These are phyloP conservation scores for Ladona fulva DNA, from an alignment of 1,140 invertebrate species.

Conservation along the genomic window DNA sequence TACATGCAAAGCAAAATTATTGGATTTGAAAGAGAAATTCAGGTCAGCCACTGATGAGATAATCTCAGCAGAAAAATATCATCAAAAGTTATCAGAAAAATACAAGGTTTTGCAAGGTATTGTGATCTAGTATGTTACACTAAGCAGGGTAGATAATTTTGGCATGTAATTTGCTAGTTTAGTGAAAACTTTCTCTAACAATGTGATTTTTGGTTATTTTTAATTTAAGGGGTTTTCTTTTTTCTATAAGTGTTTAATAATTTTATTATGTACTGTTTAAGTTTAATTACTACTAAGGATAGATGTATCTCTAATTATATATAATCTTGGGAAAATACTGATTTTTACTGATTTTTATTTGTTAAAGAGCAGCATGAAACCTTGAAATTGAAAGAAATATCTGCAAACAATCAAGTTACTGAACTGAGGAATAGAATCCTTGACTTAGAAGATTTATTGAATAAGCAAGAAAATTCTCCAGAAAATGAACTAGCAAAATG, in stretches of 20 bases:
- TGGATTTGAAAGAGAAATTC: neutral
- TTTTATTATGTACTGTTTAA: neutral
- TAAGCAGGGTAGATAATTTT: no score
- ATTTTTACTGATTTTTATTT: neutral
- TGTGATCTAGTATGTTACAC: neutral
- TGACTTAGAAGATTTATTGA: neutral
- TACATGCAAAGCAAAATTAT: neutral
- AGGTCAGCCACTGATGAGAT: neutral
- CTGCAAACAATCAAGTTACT: neutral
- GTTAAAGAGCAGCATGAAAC: neutral
- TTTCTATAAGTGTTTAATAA: neutral
- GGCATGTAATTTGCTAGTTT: neutral
- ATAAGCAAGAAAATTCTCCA: neutral
- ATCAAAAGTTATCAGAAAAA: neutral
- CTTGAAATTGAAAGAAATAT: neutral
- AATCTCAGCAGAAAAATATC: neutral
- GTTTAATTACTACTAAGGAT: neutral
- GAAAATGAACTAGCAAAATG: neutral
- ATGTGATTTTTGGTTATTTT: neutral
- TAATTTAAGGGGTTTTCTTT: neutral
- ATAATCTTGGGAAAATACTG: neutral
- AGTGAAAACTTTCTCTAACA: neutral
- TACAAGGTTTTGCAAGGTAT: neutral
- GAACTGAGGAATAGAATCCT: neutral
- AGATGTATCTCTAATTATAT: neutral